phyloP scores from a whole-genome alignment of 2,797 vertebrate species.

The Acanthornis magna region DNA sequence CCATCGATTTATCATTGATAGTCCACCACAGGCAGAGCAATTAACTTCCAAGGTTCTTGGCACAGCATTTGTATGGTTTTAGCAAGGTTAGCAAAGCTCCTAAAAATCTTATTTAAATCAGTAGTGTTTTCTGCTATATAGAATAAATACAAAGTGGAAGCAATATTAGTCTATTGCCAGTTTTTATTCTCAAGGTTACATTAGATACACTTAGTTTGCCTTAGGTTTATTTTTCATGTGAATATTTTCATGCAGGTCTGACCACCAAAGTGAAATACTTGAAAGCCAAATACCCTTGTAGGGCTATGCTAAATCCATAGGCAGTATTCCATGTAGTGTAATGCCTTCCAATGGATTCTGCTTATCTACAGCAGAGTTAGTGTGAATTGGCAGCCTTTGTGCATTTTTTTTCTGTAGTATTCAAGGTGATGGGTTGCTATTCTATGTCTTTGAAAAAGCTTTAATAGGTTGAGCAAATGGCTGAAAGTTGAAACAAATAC shows the following conservation, averaged over 20 bases:
- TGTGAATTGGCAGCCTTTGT: not conserved
- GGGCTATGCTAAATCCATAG: not conserved
- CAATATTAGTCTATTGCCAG: not conserved
- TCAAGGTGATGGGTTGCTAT: not conserved
- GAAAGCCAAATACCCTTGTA: not conserved
- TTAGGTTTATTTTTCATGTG: not conserved
- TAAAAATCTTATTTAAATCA: not conserved
- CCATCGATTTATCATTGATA: not conserved
- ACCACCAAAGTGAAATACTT: not conserved
- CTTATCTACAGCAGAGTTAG: conserved; percentile 14
- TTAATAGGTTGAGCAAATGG: conserved; percentile 36
- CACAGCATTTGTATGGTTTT: not conserved
- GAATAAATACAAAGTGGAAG: not conserved
- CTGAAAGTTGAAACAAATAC: conserved; percentile 37
- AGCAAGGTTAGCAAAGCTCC: not conserved
- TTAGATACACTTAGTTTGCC: not conserved
- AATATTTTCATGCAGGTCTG: not conserved
- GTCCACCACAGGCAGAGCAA: not conserved
- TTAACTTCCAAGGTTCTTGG: not conserved
- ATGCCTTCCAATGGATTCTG: not conserved
- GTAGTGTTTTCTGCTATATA: not conserved
- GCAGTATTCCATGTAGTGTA: not conserved
- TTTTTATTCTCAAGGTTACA: not conserved
- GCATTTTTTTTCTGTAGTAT: not conserved
- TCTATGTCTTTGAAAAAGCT: conserved; percentile 27